These are phyloP conservation scores for Bolinopsis microptera DNA, from an alignment of 37 sponge, comb jelly and placozoan species.

Conservation along the genomic window DNA sequence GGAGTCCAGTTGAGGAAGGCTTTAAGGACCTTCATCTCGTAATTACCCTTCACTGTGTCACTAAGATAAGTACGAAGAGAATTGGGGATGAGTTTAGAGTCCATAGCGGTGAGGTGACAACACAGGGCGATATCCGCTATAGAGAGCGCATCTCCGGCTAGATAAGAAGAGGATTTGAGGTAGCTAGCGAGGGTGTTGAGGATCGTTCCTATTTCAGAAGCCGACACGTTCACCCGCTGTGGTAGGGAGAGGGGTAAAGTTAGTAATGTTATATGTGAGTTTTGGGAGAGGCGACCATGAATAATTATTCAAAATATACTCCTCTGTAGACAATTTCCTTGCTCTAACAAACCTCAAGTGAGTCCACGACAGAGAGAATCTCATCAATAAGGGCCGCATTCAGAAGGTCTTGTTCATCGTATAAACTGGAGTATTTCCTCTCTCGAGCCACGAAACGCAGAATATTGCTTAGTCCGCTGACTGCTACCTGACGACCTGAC, in stretches of 20 bases:
- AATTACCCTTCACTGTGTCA: neutral
- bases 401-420: neutral
- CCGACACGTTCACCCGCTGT: neutral
- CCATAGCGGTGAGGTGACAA: neutral
- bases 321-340: no score
- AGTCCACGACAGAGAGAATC: slow-evolving; percentile 3
- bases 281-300: neutral
- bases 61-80: neutral
- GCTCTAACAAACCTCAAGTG: slow-evolving; percentile 48
- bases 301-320: no score
- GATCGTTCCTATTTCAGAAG: neutral
- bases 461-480: slow-evolving; percentile 30
- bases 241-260: neutral
- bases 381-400: slow-evolving; percentile 30
- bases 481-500: slow-evolving; percentile 46
- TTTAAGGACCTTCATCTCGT: slow-evolving; percentile 44
- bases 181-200: slow-evolving; percentile 1
- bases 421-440: neutral
- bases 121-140: slow-evolving; percentile 58
- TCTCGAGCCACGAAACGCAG: slow-evolving; percentile 2
- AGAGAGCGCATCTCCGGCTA: neutral
- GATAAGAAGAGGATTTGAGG: slow-evolving; percentile 1
- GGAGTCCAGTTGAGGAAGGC: neutral
- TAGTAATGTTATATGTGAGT: neutral
- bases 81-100: neutral